A percentile compares a stretch with the other conserved stretches of the same genome.
These are phyloP conservation scores for Pagrus major DNA, from an alignment of 2,113 vertebrate species.

Conservation along the genomic window DNA sequence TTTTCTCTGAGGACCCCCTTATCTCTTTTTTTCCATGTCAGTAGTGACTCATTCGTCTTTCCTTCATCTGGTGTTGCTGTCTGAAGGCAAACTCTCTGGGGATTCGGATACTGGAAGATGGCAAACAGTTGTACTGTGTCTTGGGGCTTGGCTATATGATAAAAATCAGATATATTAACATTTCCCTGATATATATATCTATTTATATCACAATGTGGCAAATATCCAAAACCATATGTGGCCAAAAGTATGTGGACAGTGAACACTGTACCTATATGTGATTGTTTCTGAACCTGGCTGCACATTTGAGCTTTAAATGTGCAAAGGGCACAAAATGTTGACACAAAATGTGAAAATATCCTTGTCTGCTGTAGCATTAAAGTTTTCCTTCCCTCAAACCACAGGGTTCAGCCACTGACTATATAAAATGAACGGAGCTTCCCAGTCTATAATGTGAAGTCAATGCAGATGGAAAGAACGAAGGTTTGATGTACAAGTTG, in stretches of 20 bases:
- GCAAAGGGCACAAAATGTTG: neutral
- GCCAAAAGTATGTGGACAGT: too few relatives aligned
- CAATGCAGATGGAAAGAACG: too few relatives aligned
- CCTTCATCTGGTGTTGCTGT: neutral
- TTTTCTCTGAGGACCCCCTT: slow-evolving; percentile 40
- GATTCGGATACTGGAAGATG: neutral
- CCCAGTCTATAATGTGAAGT: too few relatives aligned
- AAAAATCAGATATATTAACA: neutral
- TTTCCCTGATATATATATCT: neutral
- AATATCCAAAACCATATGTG: neutral
- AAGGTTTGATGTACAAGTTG: too few relatives aligned
- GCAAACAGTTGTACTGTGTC: neutral
- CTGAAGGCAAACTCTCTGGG: neutral
- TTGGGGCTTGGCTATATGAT: neutral
- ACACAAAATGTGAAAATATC: neutral
- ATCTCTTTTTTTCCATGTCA: slow-evolving; percentile 41
- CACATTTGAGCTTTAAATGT: neutral
- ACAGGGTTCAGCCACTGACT: neutral
- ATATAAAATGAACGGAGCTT: too few relatives aligned
- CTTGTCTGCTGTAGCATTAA: neutral
- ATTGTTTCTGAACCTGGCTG: too few relatives aligned
- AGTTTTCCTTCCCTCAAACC: neutral
- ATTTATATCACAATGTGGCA: neutral
- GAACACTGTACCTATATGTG: too few relatives aligned
- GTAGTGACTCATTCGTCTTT: slow-evolving; percentile 13